phyloP scores from a whole-genome alignment of 2,888 invertebrate species.

The Cordilura impudica region DNA sequence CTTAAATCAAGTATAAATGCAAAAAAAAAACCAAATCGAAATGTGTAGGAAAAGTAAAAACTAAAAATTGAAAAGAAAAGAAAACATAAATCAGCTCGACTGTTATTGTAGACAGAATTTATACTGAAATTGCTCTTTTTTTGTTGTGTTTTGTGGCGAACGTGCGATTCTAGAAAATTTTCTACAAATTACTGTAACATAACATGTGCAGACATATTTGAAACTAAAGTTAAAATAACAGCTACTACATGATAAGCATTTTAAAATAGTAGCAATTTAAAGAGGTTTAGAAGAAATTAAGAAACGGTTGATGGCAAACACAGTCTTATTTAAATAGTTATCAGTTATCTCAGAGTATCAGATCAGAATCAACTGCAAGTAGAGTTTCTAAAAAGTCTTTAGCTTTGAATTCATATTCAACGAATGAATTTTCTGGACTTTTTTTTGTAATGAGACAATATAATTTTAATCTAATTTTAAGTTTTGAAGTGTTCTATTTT shows the following conservation, averaged over 20 bases:
- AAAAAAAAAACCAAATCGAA: slow-evolving; percentile 11
- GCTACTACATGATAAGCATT: slow-evolving; percentile 40
- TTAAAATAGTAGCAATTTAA: slow-evolving; percentile 17
- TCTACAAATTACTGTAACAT: slow-evolving; percentile 27
- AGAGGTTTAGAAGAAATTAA: neutral
- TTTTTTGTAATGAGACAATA: no score
- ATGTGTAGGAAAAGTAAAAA: neutral
- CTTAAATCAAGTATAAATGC: slow-evolving; percentile 19
- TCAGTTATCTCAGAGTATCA: no score
- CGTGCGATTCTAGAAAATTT: slow-evolving; percentile 60
- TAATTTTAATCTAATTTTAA: no score
- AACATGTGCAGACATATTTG: slow-evolving; percentile 15
- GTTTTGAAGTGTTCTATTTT: no score
- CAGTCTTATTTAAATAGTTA: no score
- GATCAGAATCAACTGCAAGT: no score
- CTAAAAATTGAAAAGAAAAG: no score
- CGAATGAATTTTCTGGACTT: no score
- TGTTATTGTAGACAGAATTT: neutral
- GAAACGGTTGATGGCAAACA: no score
- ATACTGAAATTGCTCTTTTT: slow-evolving; percentile 38
- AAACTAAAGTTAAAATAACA: slow-evolving; percentile 12
- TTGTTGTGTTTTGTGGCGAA: no score
- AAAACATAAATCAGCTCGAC: slow-evolving; percentile 44
- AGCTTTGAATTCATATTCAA: no score
- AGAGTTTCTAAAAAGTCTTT: no score